Percentiles rank a stretch among this genome's conserved stretches.
These are phyloP conservation scores for Poeciliopsis gracilis DNA, from an alignment of 2,797 vertebrate genomes.

Conservation along the genomic window DNA sequence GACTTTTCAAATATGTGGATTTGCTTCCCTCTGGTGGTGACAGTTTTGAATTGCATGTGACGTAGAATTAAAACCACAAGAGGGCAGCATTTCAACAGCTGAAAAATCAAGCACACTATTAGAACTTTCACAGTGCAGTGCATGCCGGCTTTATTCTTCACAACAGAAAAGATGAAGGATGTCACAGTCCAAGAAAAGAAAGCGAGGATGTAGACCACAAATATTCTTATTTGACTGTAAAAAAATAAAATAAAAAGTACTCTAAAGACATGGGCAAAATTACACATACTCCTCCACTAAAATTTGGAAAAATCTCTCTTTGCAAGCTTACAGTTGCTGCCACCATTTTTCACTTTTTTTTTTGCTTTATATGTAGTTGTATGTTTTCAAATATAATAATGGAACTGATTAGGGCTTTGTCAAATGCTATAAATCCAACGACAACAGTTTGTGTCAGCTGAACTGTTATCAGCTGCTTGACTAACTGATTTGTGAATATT, in stretches of 20 bases:
- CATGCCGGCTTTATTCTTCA: neutral
- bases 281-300: too few species aligned
- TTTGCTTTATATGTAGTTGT: too few species aligned
- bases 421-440: too few species aligned
- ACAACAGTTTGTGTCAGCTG: neutral
- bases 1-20: neutral
- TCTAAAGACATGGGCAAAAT: too few species aligned
- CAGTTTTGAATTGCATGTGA: neutral
- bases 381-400: too few species aligned
- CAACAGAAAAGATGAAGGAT: neutral
- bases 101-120: neutral
- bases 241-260: too few species aligned
- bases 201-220: too few species aligned
- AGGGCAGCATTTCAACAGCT: neutral
- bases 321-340: too few species aligned
- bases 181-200: neutral
- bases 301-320: too few species aligned
- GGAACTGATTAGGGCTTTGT: too few species aligned
- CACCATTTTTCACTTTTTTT: too few species aligned
- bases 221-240: too few species aligned
- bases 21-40: conserved; percentile 23
- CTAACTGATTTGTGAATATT: neutral
- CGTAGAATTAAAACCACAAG: neutral
- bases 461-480: neutral
- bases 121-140: neutral